Evolutionary conservation across 2,797 vertebrate species (phyloP).

Genomic region (Intellagama lesueurii): DNA sequence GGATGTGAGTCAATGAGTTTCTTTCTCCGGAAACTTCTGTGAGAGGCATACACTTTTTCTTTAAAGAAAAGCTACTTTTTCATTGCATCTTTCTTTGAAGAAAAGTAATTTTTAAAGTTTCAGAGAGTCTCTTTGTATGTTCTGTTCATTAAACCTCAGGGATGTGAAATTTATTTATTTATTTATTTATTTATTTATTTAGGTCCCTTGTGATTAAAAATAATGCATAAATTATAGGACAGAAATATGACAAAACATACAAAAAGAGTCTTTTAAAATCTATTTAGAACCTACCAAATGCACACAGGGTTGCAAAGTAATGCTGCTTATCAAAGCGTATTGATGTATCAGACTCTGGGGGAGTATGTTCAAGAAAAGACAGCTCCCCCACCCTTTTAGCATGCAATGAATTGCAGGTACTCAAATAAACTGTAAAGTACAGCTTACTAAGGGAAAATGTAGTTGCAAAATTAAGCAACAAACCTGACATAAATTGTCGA

Average conservation of each 20-base stretch:
- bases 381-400: background rate
- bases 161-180: conserved; percentile 7
- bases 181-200: background rate
- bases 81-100: conserved; percentile 38
- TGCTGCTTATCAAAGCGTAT: conserved; percentile 39
- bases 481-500: background rate
- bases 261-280: conserved; percentile 22
- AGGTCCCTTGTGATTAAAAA: background rate
- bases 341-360: conserved; percentile 18
- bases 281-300: conserved; percentile 15
- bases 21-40: conserved; percentile 22
- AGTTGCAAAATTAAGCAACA: conserved; percentile 30
- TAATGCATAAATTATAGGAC: conserved; percentile 12
- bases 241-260: conserved; percentile 17
- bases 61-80: conserved; percentile 12
- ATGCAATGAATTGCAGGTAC: background rate
- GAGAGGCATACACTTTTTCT: conserved; percentile 28
- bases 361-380: conserved; percentile 35
- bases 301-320: conserved; percentile 15
- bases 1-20: conserved; percentile 24
- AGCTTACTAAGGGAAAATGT: conserved; percentile 30
- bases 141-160: conserved; percentile 17
- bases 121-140: conserved; percentile 6
- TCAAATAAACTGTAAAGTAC: background rate
- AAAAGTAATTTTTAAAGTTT: conserved; percentile 12